A percentile compares a stretch with the other conserved stretches of the same genome.
Evolutionary conservation across 2,888 invertebrate genomes (phyloP).

Genomic region (Cataglyphis rosenhaueri): DNA sequence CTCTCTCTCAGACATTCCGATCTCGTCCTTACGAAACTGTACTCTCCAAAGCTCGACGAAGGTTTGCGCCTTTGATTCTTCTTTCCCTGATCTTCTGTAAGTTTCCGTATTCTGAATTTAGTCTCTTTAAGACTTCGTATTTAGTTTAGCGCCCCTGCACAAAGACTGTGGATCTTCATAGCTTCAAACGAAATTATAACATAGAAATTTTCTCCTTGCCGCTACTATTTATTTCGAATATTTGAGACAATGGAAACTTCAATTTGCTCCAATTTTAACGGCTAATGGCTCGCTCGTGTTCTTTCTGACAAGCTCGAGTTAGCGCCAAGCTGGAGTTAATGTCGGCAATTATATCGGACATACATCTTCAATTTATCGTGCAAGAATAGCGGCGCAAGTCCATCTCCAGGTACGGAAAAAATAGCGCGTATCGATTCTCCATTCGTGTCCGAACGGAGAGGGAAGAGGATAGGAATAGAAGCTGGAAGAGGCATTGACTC

Average conservation of each 20-base stretch:
- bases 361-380: neutral
- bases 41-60: constrained; percentile 22
- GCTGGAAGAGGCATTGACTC: constrained; percentile 1
- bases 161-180: constrained; percentile 24
- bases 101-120: neutral
- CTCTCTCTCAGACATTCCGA: constrained; percentile 20
- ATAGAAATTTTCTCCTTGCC: neutral
- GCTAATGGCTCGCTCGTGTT: neutral
- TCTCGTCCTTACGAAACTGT: constrained; percentile 11
- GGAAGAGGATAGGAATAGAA: neutral
- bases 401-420: constrained; percentile 10
- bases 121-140: constrained; percentile 19
- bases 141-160: constrained; percentile 5
- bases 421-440: constrained; percentile 5
- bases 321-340: neutral
- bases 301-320: neutral
- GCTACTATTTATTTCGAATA: neutral
- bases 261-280: constrained; percentile 29
- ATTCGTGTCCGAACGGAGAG: constrained; percentile 5
- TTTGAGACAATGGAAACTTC: neutral
- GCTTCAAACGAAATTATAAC: neutral
- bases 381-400: constrained; percentile 4
- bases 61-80: constrained; percentile 10
- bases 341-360: neutral
- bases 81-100: neutral